Evolutionary conservation across 2,113 vertebrate species (phyloP), one percentile per base, ranked within the genome.

Genomic region (Corvus moneduloides): DNA sequence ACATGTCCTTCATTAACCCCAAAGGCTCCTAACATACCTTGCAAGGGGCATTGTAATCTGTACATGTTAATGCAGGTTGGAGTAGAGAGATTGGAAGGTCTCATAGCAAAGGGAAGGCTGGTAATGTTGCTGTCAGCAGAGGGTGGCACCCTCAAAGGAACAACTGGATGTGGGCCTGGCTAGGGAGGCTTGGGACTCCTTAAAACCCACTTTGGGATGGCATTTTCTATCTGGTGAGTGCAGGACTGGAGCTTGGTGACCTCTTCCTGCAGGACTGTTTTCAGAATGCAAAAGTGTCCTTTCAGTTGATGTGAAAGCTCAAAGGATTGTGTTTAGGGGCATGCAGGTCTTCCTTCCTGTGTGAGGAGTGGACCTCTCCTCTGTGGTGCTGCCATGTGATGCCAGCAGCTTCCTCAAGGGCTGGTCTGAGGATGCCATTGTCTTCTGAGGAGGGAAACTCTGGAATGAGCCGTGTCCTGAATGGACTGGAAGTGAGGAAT

Each of bases 181-280:
- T 77, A 4, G 35, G 23, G 52, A 58, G 48, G 13, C 58, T 48
- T 56, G 67, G 44, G 26, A 4, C 33, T 51, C 74, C 28, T 37
- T 9, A 54, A 88, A 46, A 17, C 16, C 28, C 5, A 1, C 37
- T 75, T 62, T 51, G 73, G 23, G 76, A 39, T 33, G 21, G 13
- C 0, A 1, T 69, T 73, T 44, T 43, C 32, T 58, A 0, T 59
- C 35, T 2, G 1, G 4, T 77, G 66, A 68, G 18, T 26, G 37
- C 56, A 56, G 56, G 27, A 12, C 35, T 89, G 64, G 27, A 73
- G 33, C 64, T 81, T 44, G 43, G 61, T 51, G 43, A 46, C 24
- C 7, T 56, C 21, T 62, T 27, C 13, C n/a, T 75, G 22, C 46
- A 73, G 69, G 26, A 30, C 55, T 56, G 15, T 73, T 68, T 79